These are phyloP conservation scores for Drosophila miranda DNA, from an alignment of 1,140 invertebrate genomes.

Conservation along the genomic window DNA sequence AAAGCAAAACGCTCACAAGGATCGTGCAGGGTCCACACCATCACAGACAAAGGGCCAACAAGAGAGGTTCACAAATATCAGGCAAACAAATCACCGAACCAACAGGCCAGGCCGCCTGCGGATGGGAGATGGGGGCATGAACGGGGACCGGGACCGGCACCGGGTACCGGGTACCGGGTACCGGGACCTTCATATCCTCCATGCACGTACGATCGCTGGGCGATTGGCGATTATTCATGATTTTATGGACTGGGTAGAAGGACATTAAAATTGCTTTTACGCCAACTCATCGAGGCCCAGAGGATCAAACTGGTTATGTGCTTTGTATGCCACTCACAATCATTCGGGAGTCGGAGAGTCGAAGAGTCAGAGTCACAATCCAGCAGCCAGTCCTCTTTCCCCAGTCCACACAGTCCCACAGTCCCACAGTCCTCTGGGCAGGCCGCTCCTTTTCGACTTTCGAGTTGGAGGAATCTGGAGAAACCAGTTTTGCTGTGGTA, in stretches of 20 bases:
- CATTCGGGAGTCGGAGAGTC: conserved; percentile 20
- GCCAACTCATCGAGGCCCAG: conserved; percentile 70
- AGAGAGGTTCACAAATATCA: neutral
- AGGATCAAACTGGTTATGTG: conserved; percentile 77
- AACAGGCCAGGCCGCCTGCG: conserved; percentile 3
- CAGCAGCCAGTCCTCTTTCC: conserved; percentile 10
- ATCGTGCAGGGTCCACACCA: too few relatives aligned
- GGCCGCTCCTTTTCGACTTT: conserved; percentile 19
- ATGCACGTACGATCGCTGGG: conserved; percentile 51
- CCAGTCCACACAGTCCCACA: conserved; percentile 25
- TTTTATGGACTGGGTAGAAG: conserved; percentile 77
- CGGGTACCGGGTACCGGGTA: neutral
- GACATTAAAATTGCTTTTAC: conserved; percentile 81
- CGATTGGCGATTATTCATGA: conserved; percentile 76
- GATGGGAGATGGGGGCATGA: neutral
- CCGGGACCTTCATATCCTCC: conserved; percentile 35
- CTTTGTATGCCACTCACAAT: conserved; percentile 74
- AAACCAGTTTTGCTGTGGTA: conserved; percentile 42
- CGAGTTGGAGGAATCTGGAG: conserved; percentile 16
- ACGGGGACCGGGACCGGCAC: neutral
- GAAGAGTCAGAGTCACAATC: conserved; percentile 9
- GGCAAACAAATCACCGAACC: conserved; percentile 47
- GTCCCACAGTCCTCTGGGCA: conserved; percentile 23
- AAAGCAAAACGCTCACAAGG: too few relatives aligned
- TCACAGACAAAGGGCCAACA: too few relatives aligned